Evolutionary conservation across 2,888 invertebrate genomes (phyloP).

Genomic region (Drosophila meridiana): DNA sequence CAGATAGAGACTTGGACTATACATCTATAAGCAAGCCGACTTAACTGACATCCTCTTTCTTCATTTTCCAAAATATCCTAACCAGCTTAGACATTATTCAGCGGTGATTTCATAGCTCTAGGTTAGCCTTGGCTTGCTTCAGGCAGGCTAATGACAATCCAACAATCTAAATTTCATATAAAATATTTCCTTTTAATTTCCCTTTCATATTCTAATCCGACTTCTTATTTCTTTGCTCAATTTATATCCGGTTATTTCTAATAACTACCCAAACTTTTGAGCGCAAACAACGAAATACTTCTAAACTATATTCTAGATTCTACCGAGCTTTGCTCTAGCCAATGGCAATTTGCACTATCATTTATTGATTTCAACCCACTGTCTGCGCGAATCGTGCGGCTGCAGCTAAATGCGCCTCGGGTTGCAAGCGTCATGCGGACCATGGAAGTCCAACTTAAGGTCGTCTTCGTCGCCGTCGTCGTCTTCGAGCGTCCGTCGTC

Average conservation of each 20-base stretch:
- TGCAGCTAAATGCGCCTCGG: constrained; percentile 67
- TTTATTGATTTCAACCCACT: constrained; percentile 50
- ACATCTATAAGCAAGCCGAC: not conserved
- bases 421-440: constrained; percentile 50
- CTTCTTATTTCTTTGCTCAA: no score
- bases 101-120: not conserved
- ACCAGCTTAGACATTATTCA: not conserved
- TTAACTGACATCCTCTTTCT: no score
- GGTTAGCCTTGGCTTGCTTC: not conserved
- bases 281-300: no score
- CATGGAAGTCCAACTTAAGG: constrained; percentile 43
- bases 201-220: no score
- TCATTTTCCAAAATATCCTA: not conserved
- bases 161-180: not conserved
- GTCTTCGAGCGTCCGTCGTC: constrained; percentile 26
- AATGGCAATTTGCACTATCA: constrained; percentile 2
- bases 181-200: not conserved
- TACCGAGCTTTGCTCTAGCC: not conserved
- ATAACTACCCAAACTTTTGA: no score
- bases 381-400: constrained; percentile 54
- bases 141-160: not conserved
- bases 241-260: no score
- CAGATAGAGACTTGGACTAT: not conserved
- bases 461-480: constrained; percentile 48
- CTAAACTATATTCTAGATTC: not conserved